Conservation (phyloP, 2,888 invertebrate species). For the Alviniconcha strummeri region DNA sequence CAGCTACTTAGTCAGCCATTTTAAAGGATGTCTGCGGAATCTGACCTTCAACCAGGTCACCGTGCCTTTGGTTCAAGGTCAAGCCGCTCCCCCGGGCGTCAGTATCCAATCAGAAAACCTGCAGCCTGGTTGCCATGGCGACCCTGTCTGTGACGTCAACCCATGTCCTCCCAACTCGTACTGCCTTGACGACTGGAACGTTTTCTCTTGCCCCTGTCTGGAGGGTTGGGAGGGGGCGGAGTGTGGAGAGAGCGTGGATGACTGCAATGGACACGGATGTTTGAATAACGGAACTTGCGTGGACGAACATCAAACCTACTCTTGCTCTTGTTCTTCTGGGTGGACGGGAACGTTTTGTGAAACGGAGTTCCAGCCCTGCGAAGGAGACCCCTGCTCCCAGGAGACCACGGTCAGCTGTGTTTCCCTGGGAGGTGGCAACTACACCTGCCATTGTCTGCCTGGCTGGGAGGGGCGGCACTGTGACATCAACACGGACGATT, state of each 20-base stretch:
- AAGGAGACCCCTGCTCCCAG: slow-evolving; percentile 51
- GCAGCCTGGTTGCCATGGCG: slow-evolving; percentile 56
- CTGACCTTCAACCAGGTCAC: slow-evolving; percentile 55
- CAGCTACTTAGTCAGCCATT: slow-evolving; percentile 51
- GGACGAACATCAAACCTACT: slow-evolving; percentile 55
- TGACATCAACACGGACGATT: slow-evolving; percentile 50
- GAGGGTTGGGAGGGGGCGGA: slow-evolving; percentile 63
- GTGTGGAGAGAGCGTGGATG: slow-evolving; percentile 60
- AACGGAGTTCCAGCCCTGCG: slow-evolving; percentile 50
- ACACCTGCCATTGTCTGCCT: slow-evolving; percentile 56
- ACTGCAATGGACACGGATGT: slow-evolving; percentile 54
- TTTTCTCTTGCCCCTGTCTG: slow-evolving; percentile 57
- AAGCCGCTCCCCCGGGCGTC: slow-evolving; percentile 39
- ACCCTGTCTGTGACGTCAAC: slow-evolving; percentile 55
- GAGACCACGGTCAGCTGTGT: slow-evolving; percentile 53
- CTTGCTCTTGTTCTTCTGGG: slow-evolving; percentile 52
- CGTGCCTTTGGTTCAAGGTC: slow-evolving; percentile 39
- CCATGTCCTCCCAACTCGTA: slow-evolving; percentile 60
- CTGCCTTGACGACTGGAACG: slow-evolving; percentile 65
- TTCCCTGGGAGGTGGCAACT: slow-evolving; percentile 50
- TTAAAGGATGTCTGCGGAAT: slow-evolving; percentile 65
- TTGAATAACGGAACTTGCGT: slow-evolving; percentile 53
- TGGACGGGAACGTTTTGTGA: slow-evolving; percentile 59
- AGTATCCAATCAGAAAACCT: slow-evolving; percentile 42
- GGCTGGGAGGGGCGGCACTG: slow-evolving; percentile 63